Evolutionary conservation across 1,140 invertebrate genomes (phyloP).

Genomic region (Drosophila tristis): DNA sequence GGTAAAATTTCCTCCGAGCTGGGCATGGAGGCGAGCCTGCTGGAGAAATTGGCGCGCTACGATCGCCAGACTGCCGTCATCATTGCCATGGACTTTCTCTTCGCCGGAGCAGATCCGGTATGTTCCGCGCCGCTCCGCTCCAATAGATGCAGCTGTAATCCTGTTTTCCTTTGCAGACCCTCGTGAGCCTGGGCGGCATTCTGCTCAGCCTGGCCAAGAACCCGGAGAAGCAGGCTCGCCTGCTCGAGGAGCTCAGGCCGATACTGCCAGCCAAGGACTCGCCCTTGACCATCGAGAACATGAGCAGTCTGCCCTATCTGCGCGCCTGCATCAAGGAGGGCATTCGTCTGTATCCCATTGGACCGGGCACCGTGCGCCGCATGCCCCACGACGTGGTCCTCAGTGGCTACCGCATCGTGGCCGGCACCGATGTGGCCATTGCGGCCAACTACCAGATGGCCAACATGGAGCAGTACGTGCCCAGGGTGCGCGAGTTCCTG

Average conservation of each 20-base stretch:
- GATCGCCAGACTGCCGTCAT: conserved; percentile 84
- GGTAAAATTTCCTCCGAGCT: conserved; percentile 25
- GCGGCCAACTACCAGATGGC: conserved; percentile 84
- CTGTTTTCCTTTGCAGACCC: conserved; percentile 23
- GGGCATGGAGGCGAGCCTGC: conserved; percentile 58
- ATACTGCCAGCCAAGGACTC: conserved; percentile 84
- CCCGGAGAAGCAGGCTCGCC: conserved; percentile 87
- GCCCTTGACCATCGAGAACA: conserved; percentile 85
- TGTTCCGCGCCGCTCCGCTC: not conserved
- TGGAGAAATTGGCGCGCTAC: conserved; percentile 82
- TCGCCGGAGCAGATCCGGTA: conserved; percentile 78
- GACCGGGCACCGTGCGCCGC: conserved; percentile 85
- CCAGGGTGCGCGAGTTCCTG: conserved; percentile 85
- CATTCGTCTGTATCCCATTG: conserved; percentile 86
- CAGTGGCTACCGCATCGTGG: conserved; percentile 86
- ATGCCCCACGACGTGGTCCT: conserved; percentile 86
- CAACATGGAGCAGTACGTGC: conserved; percentile 85
- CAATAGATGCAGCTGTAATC: not conserved
- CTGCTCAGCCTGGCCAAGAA: conserved; percentile 87
- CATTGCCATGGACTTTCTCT: conserved; percentile 75
- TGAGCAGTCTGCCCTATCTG: conserved; percentile 87
- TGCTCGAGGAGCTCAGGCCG: conserved; percentile 87
- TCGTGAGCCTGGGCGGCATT: conserved; percentile 52
- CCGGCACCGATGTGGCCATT: conserved; percentile 86
- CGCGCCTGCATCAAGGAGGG: conserved; percentile 89